Conservation (phyloP, 2,113 vertebrate species). For the Psophia crepitans region DNA sequence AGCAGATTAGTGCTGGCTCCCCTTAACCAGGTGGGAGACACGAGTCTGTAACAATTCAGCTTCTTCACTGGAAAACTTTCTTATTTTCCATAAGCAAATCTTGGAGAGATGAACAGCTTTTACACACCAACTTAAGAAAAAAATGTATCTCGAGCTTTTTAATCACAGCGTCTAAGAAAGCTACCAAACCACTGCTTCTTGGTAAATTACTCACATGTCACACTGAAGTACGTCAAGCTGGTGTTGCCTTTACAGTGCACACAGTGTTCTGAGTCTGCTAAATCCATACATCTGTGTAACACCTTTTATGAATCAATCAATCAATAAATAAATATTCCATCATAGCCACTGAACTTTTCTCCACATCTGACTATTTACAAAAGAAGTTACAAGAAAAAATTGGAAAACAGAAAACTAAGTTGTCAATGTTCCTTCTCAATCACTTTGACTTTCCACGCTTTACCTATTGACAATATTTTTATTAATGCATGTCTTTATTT, state of each 20-base stretch:
- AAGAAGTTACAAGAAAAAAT: not conserved
- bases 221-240: not conserved
- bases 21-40: not conserved
- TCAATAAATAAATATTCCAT: not conserved
- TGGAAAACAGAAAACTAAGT: not conserved
- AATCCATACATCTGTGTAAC: not conserved
- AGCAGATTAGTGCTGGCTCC: not conserved
- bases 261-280: not conserved
- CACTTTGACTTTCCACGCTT: not conserved
- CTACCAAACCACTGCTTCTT: not conserved
- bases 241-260: not conserved
- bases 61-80: not conserved
- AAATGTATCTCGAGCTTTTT: not conserved
- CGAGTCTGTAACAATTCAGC: accelerated
- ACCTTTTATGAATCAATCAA: not conserved
- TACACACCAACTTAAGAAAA: not conserved
- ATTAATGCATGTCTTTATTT: not conserved
- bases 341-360: not conserved
- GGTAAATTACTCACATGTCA: not conserved
- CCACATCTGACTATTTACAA: not conserved
- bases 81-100: not conserved
- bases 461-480: not conserved
- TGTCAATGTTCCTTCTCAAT: not conserved
- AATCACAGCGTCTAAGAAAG: not conserved
- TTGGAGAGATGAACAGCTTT: not conserved